A percentile compares a stretch with the other conserved stretches of the same genome.
phyloP scores from a whole-genome alignment of 2,888 invertebrate species.

The Drosophila tripunctata region DNA sequence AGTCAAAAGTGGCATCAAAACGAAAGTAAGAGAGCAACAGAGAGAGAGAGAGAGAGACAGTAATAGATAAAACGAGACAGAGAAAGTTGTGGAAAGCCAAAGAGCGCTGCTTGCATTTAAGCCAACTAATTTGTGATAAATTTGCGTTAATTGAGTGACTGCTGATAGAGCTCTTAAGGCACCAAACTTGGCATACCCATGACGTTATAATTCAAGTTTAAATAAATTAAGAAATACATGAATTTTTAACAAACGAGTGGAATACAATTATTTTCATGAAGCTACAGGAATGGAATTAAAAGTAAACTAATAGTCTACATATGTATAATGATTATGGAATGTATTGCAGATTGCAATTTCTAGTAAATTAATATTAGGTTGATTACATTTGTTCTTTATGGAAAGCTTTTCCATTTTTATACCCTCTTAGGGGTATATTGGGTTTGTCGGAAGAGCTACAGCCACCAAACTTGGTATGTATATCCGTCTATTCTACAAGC shows the following conservation, averaged over 20 bases:
- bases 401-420: too few species aligned
- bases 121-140: constrained; percentile 60
- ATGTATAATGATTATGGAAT: too few species aligned
- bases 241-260: neutral
- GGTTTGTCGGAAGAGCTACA: too few species aligned
- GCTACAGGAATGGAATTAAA: too few species aligned
- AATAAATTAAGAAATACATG: neutral
- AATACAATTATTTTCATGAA: too few species aligned
- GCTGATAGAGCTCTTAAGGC: constrained; percentile 34
- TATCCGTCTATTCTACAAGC: too few species aligned
- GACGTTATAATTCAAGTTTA: neutral
- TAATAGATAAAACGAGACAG: neutral
- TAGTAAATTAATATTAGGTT: too few species aligned
- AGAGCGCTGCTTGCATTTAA: constrained; percentile 46
- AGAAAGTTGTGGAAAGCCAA: neutral
- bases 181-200: neutral
- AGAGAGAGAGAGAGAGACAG: neutral
- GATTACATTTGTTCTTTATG: too few species aligned
- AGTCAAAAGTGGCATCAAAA: constrained; percentile 18
- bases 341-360: too few species aligned
- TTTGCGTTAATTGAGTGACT: constrained; percentile 56
- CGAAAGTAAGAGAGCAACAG: neutral
- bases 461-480: too few species aligned
- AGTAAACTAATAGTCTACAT: neutral
- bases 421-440: too few species aligned